phyloP scores from a whole-genome alignment of 1,140 invertebrate genomes.

The Cephus cinctus region DNA sequence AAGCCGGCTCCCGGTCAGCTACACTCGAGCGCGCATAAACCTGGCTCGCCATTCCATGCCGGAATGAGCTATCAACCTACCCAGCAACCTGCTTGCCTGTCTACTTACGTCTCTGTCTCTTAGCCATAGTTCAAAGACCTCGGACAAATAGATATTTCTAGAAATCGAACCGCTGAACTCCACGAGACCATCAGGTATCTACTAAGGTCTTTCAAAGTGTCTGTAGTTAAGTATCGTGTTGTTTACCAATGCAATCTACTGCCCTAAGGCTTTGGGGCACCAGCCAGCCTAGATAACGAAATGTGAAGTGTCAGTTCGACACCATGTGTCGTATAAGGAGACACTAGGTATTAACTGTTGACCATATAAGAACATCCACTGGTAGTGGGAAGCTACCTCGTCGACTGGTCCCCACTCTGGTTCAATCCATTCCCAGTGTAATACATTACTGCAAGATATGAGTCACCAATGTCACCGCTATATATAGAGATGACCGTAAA shows the following conservation, averaged over 20 bases:
- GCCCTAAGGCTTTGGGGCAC: no score
- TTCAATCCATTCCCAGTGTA: constrained; percentile 15
- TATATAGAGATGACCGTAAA: constrained; percentile 45
- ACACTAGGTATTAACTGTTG: constrained; percentile 31
- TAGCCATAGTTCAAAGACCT: constrained; percentile 12
- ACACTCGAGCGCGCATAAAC: constrained; percentile 19
- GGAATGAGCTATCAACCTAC: constrained; percentile 9
- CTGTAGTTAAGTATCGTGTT: no score
- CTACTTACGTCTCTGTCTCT: background rate
- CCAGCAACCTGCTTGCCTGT: constrained; percentile 7
- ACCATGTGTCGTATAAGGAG: constrained; percentile 24
- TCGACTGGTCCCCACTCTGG: constrained; percentile 27
- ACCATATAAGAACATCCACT: constrained; percentile 47
- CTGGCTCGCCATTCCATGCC: constrained; percentile 11
- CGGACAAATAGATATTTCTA: constrained; percentile 26
- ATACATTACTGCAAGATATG: constrained; percentile 25
- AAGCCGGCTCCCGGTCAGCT: constrained; percentile 18
- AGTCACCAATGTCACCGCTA: constrained; percentile 52
- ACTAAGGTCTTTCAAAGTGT: no score
- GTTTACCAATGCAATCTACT: no score
- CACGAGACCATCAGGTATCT: no score
- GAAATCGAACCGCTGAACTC: no score
- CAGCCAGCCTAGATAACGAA: no score
- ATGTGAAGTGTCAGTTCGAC: no score
- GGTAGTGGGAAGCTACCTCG: constrained; percentile 34